phyloP scores from a whole-genome alignment of 2,888 invertebrate species.

The Yponomeuta cagnagella region DNA sequence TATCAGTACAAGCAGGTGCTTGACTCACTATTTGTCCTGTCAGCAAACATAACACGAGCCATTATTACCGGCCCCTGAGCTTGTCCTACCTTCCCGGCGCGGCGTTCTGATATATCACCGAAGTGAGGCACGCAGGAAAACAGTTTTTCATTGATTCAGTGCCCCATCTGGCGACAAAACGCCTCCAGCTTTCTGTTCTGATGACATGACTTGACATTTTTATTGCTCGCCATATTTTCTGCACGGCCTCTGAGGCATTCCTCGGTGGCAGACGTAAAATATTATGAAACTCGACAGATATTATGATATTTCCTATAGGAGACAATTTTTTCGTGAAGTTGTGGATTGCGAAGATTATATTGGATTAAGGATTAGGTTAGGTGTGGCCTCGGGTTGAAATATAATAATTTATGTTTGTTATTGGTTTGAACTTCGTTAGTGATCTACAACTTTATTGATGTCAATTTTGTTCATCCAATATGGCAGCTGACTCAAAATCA shows the following conservation, averaged over 20 bases:
- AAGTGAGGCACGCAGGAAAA: slow-evolving; percentile 66
- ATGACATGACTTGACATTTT: slow-evolving; percentile 76
- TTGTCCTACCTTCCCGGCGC: neutral
- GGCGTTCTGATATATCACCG: slow-evolving; percentile 48
- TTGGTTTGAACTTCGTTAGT: too few relatives aligned
- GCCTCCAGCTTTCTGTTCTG: slow-evolving; percentile 71
- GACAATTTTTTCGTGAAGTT: slow-evolving; percentile 21
- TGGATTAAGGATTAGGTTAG: slow-evolving; percentile 28
- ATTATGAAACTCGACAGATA: slow-evolving; percentile 64
- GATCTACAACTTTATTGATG: too few relatives aligned
- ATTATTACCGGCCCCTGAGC: slow-evolving; percentile 38
- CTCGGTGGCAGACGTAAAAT: slow-evolving; percentile 60
- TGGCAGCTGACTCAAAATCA: too few relatives aligned
- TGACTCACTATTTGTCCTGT: slow-evolving; percentile 43
- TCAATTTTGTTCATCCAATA: too few relatives aligned
- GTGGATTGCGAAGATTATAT: slow-evolving; percentile 18
- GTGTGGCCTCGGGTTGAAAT: too few relatives aligned
- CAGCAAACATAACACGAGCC: slow-evolving; percentile 53
- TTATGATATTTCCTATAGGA: slow-evolving; percentile 51
- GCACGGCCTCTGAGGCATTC: slow-evolving; percentile 64
- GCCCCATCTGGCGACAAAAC: slow-evolving; percentile 73
- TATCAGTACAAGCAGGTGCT: slow-evolving; percentile 57
- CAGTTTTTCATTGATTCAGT: slow-evolving; percentile 74
- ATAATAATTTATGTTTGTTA: too few relatives aligned
- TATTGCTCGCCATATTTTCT: slow-evolving; percentile 70